phyloP scores from a whole-genome alignment of 2,113 vertebrate genomes.

The Cinclus cinclus region DNA sequence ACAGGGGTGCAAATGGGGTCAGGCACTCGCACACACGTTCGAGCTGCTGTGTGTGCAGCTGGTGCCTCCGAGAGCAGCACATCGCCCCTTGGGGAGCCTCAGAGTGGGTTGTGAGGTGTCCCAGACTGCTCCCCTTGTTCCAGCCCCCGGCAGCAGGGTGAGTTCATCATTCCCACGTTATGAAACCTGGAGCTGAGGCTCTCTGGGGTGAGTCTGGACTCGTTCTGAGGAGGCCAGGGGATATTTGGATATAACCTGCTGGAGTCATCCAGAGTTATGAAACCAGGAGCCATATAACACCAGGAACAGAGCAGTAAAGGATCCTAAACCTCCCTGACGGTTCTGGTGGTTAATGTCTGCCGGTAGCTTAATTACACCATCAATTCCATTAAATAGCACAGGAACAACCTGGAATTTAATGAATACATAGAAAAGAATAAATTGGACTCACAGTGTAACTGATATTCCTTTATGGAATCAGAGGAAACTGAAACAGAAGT shows the following conservation, averaged over 20 bases:
- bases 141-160: neutral
- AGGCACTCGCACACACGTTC: rapidly evolving
- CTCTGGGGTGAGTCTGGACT: rapidly evolving
- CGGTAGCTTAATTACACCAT: neutral
- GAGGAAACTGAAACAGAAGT: neutral
- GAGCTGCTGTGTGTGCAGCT: neutral
- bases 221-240: neutral
- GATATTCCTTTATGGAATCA: neutral
- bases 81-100: rapidly evolving
- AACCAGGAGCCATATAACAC: neutral
- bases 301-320: neutral
- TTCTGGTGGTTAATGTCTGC: conserved; percentile 29
- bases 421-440: conserved; percentile 1
- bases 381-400: neutral
- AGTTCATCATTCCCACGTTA: rapidly evolving
- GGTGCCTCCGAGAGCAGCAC: neutral
- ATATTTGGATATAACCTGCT: neutral
- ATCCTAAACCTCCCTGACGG: conserved; percentile 24
- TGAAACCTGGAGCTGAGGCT: rapidly evolving
- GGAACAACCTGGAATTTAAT: conserved; percentile 15
- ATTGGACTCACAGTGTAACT: neutral
- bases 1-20: rapidly evolving
- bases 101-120: rapidly evolving
- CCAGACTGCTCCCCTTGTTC: neutral
- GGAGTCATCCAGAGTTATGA: neutral